Evolutionary conservation across 2,113 vertebrate genomes (phyloP).

Genomic region (Dromaius novaehollandiae): DNA sequence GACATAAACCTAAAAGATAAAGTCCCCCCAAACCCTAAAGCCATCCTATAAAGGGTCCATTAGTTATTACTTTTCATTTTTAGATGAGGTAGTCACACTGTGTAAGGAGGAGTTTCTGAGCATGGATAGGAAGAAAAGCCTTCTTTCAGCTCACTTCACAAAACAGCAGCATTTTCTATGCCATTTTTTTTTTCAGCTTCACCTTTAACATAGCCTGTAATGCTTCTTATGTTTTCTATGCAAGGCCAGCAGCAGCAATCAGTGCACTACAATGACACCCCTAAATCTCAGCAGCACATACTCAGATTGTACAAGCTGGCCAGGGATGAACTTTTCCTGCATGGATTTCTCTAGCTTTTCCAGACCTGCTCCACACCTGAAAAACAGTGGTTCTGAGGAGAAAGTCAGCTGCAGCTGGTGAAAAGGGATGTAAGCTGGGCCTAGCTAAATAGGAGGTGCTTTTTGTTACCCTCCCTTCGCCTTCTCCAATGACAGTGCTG

Average conservation of each 20-base stretch:
- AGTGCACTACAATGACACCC: background rate
- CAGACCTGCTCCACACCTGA: background rate
- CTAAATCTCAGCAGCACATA: background rate
- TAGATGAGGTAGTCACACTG: background rate
- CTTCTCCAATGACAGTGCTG: background rate
- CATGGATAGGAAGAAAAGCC: background rate
- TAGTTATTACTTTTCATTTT: conserved; percentile 7
- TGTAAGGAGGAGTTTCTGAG: background rate
- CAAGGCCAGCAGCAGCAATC: background rate
- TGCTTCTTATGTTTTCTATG: background rate
- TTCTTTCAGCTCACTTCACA: background rate
- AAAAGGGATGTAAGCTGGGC: background rate
- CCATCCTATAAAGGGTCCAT: background rate
- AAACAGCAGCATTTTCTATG: background rate
- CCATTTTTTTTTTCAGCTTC: background rate
- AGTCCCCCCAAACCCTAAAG: background rate
- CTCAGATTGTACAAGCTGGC: background rate
- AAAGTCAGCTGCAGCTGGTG: background rate
- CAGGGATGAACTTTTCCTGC: background rate
- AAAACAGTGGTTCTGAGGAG: background rate
- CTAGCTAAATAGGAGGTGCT: background rate
- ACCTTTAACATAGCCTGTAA: background rate
- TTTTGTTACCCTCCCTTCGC: background rate
- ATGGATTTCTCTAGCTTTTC: background rate
- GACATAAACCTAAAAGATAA: conserved; percentile 1